A percentile compares a stretch with the other conserved stretches of the same genome.
Evolutionary conservation across 2,888 invertebrate genomes (phyloP).

Genomic region (Anaspis maculata): DNA sequence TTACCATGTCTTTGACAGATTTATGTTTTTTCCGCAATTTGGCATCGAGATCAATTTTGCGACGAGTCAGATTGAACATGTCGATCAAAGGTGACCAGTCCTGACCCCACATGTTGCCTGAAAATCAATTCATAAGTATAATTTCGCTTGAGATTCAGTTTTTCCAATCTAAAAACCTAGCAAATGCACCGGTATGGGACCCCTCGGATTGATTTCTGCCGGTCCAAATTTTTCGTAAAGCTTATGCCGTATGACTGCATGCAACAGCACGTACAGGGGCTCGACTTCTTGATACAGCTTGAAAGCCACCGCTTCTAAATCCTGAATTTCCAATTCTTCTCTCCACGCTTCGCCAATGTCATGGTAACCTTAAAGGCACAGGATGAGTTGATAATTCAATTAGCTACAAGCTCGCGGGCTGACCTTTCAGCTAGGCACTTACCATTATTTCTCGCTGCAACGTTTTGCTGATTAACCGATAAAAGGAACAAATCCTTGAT

Average conservation of each 20-base stretch:
- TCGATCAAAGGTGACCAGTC: conserved; percentile 56
- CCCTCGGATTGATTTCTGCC: conserved; percentile 43
- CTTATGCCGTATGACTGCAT: conserved; percentile 61
- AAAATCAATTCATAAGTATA: background rate
- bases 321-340: conserved; percentile 53
- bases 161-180: conserved; percentile 47
- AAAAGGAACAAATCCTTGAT: conserved; percentile 49
- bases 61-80: conserved; percentile 45
- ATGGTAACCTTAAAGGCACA: conserved; percentile 46
- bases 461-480: conserved; percentile 50
- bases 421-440: too few species aligned
- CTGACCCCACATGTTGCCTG: conserved; percentile 64
- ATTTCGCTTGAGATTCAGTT: background rate
- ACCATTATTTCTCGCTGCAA: conserved; percentile 58
- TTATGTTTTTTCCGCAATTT: conserved; percentile 48
- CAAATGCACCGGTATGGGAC: conserved; percentile 61
- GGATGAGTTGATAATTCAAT: background rate
- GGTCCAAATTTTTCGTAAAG: conserved; percentile 51
- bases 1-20: conserved; percentile 52
- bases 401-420: too few species aligned
- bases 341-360: conserved; percentile 59
- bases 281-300: conserved; percentile 49
- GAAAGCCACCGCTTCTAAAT: conserved; percentile 47
- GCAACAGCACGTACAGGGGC: conserved; percentile 61
- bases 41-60: conserved; percentile 44